Conservation (phyloP, 2,888 invertebrate species). For the Sussaba pulchella region DNA sequence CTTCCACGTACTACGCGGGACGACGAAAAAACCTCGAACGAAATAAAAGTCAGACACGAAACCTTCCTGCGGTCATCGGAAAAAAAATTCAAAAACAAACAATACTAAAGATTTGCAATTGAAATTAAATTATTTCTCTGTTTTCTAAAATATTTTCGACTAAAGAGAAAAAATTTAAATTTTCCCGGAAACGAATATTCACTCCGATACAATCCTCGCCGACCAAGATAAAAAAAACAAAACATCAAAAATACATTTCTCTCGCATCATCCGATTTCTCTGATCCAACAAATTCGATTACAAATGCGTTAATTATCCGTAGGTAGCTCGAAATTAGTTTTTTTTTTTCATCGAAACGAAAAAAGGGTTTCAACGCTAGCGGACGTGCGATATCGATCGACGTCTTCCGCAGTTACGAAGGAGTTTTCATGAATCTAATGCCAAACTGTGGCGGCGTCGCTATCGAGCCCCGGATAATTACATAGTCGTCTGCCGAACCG, state of each 20-base stretch:
- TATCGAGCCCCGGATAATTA: slow-evolving; percentile 64
- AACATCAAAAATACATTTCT: no score
- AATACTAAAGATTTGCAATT: not conserved
- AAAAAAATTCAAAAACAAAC: not conserved
- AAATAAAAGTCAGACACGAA: not conserved
- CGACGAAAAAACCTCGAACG: not conserved
- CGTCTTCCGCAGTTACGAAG: slow-evolving; percentile 7
- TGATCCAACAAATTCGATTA: no score
- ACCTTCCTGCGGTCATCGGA: not conserved
- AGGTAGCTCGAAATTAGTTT: no score
- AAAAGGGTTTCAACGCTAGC: not conserved
- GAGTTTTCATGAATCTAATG: slow-evolving; percentile 48
- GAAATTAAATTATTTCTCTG: no score
- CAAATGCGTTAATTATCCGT: no score
- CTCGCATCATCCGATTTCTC: no score
- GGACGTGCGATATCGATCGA: slow-evolving; percentile 28
- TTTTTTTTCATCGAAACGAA: no score
- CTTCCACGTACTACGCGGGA: slow-evolving; percentile 2
- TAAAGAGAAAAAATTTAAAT: not conserved
- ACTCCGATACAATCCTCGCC: no score
- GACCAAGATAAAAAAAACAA: no score
- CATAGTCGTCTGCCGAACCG: slow-evolving; percentile 60
- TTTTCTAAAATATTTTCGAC: not conserved
- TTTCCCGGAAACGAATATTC: no score
- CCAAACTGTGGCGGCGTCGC: slow-evolving; percentile 44